phyloP scores from a whole-genome alignment of 2,113 vertebrate species.

The Melanotaenia duboulayi region DNA sequence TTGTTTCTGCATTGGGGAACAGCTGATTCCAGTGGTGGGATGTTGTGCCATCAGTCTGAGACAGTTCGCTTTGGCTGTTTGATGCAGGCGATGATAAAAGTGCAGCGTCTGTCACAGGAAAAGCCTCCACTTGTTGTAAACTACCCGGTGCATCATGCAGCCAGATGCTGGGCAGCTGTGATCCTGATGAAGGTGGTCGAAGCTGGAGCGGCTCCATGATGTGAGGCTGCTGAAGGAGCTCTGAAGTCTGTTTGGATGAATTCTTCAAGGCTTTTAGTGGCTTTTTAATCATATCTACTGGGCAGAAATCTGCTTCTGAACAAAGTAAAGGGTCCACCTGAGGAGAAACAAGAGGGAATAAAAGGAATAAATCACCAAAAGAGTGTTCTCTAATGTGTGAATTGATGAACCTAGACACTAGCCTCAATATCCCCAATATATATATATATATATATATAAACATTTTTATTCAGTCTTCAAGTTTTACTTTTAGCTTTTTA shows the following conservation, averaged over 20 bases:
- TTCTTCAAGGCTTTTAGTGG: constrained; percentile 26
- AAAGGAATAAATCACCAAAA: not conserved
- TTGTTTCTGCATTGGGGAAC: constrained; percentile 22
- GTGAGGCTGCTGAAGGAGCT: constrained; percentile 43
- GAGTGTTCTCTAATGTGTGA: no score
- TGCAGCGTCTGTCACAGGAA: constrained; percentile 12
- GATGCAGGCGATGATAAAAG: constrained; percentile 30
- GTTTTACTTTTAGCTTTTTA: no score
- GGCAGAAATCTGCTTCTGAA: constrained; percentile 27
- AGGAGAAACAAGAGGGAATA: not conserved
- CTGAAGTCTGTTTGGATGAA: constrained; percentile 11
- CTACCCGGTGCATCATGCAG: constrained; percentile 35
- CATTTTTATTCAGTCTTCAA: no score
- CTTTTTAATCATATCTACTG: constrained; percentile 13
- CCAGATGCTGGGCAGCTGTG: constrained; percentile 50
- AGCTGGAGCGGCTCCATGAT: constrained; percentile 33
- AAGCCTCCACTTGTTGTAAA: constrained; percentile 37
- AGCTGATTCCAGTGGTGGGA: constrained; percentile 26
- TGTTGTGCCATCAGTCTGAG: constrained; percentile 8
- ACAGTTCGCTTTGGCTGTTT: not conserved
- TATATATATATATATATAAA: no score
- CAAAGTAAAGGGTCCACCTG: constrained; percentile 38
- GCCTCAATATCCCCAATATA: no score
- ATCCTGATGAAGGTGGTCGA: not conserved
- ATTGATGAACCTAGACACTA: no score